Conservation (phyloP, 2,888 invertebrate genomes). For the Bembecia ichneumoniformis region DNA sequence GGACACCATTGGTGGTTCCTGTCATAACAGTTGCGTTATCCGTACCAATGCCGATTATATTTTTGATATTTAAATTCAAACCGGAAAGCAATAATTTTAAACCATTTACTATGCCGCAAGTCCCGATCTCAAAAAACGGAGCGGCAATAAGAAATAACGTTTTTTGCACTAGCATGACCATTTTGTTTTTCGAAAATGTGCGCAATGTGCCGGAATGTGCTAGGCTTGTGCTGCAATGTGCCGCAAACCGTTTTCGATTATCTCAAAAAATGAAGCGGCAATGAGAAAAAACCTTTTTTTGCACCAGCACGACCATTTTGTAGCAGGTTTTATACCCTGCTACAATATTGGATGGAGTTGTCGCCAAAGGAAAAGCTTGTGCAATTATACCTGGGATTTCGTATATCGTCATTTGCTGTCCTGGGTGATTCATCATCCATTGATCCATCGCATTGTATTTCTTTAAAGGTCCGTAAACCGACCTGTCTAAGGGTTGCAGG, state of each 20-base stretch:
- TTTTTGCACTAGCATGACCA: too few species aligned
- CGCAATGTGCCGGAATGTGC: too few species aligned
- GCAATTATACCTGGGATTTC: too few species aligned
- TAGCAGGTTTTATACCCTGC: conserved; percentile 8
- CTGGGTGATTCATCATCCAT: conserved; percentile 11
- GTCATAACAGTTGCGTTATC: conserved; percentile 1
- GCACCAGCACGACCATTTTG: too few species aligned
- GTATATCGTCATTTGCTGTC: conserved; percentile 10
- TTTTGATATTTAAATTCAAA: conserved; percentile 1
- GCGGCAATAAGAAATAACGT: too few species aligned
- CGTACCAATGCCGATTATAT: conserved; percentile 1
- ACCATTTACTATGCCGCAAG: neutral
- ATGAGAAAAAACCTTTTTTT: too few species aligned
- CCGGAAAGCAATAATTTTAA: neutral
- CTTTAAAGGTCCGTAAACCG: conserved; percentile 12
- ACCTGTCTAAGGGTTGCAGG: conserved; percentile 11
- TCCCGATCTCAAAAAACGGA: too few species aligned
- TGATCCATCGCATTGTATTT: conserved; percentile 9
- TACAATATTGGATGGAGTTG: conserved; percentile 9
- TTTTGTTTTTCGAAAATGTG: too few species aligned
- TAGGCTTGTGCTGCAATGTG: too few species aligned
- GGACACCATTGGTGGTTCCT: conserved; percentile 1
- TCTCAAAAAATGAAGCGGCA: too few species aligned
- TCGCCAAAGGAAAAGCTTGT: conserved; percentile 8
- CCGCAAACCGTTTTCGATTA: too few species aligned